Base-by-base conservation (phyloP, 2,888 invertebrate species). In the Cynaeus angustus region DNA sequence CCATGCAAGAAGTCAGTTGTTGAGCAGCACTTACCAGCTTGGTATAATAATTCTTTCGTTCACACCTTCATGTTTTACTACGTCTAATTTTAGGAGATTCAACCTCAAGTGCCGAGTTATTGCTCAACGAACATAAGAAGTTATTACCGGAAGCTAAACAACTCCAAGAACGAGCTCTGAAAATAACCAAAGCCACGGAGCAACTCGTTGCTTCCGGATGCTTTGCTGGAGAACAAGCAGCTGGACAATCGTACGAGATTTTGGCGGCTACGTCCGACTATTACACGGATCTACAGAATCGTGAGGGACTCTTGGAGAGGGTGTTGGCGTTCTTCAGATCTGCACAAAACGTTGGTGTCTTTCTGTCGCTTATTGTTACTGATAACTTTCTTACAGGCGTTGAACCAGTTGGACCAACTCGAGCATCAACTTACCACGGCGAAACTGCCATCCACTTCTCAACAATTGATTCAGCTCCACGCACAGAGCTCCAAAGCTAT, bases 121-220 rank as follows among this genome's bases (percentile, higher is more conserved):
- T 93, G 33, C 86, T 91, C n/a, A 88, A 89, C 79, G 91, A 92
- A 78, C 89, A 94, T 79, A 87, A 87, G 67, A 91, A 91, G 80
- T 87, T 92, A 77, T 89, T 93, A 76, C 87, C 88, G 16, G 92
- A 92, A 84, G 92, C 93, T 16, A 88, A 91, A 86, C 89, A 91
- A 70, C 86, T 93, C 68, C 91, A 94, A 81, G 94, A 94, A 81
- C 88, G 89, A 76, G 91, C 92, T 5, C 84, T 94, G 56, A 92
- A 91, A 83, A 91, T 94, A 76, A 91, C 94, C 14, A 90, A 91
- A 79, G 91, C 92, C 38, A 94, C 93, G 10, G 94, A 94, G 83
- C 91, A 91, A 79, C 87, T 94, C 67, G 89, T 91, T 46, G 88
- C 90, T 14, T 88, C 91, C 1, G 92, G 91, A 28, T 91, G 91